These are phyloP conservation scores for Trissolcus basalis DNA, from an alignment of 1,140 invertebrate genomes.

Conservation along the genomic window DNA sequence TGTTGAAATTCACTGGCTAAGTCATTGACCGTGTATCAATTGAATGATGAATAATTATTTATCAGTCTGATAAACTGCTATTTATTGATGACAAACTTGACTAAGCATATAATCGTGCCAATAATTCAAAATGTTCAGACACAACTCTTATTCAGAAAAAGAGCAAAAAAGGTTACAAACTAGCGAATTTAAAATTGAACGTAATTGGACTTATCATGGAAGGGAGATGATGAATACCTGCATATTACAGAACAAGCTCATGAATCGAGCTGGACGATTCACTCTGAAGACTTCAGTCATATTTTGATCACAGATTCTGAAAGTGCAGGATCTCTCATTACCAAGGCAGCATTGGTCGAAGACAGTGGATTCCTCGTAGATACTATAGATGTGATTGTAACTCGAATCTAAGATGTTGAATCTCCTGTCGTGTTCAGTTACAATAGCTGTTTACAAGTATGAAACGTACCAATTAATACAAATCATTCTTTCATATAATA, in stretches of 20 bases:
- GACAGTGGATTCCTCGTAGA: conserved; percentile 88
- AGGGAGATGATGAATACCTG: too few relatives aligned
- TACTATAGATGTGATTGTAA: conserved; percentile 82
- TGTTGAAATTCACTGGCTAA: conserved; percentile 5
- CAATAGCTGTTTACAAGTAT: conserved; percentile 7
- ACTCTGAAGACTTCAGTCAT: conserved; percentile 84
- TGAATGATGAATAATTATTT: conserved; percentile 12
- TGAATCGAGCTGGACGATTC: conserved; percentile 71
- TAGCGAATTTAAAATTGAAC: neutral
- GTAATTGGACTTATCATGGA: too few relatives aligned
- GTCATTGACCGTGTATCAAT: conserved; percentile 19
- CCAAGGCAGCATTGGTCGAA: conserved; percentile 88
- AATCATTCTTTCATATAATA: neutral
- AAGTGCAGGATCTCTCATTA: conserved; percentile 86
- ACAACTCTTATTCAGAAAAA: too few relatives aligned
- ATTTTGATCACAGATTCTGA: conserved; percentile 88
- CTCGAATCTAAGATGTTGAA: conserved; percentile 49
- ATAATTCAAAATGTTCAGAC: too few relatives aligned
- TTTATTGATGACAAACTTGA: conserved; percentile 13
- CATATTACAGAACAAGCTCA: conserved; percentile 72
- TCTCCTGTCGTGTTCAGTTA: conserved; percentile 60
- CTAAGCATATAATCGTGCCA: conserved; percentile 7
- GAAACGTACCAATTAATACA: neutral
- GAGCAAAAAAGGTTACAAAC: neutral
- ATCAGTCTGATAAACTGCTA: conserved; percentile 1